Evolutionary conservation across 2,888 invertebrate species (phyloP), one percentile per base, ranked within the genome.

Genomic region (Phyto melanocephala): DNA sequence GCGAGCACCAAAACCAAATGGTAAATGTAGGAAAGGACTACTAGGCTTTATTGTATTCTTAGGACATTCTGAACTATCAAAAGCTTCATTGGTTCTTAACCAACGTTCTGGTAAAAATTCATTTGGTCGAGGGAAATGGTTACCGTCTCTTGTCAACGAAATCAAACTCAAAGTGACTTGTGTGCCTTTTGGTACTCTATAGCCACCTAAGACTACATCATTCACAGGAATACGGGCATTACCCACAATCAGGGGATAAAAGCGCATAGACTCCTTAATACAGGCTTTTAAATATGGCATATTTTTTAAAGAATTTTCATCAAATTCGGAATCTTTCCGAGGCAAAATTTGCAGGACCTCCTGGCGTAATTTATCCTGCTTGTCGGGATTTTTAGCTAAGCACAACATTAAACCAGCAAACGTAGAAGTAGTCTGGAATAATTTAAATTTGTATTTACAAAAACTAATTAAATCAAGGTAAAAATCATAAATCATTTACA

Each of bases 31-130:
- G 65, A 91, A 91, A 0, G 89, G 89, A 80, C 87, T 86, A 1
- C 81, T 86, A 0, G 76, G 10, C 52, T 86, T 88, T 87, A 95
- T 94, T 72, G 95, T 90, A 86, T 95, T n/a, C n/a, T n/a, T 94
- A 70, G 95, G 93, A 86, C 95, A 92, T 47, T 72, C 56, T 0
- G 35, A 42, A 1, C 79, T 94, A 92, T 86, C 40, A 2, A 3
- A 3, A 7, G 22, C 40, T 94, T 94, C 22, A n/a, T 58, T 47
- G 28, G 22, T 58, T 0, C 88, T 85, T 15, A 92, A 74, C 96
- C 96, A 97, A 40, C 97, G 92, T 87, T 96, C 96, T 0, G 96
- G 96, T 28, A 94, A 88, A 87, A 93, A 96, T 83, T 94, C 92
- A 0, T 92, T 87, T 0, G 95, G 91, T 4, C 92, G 91, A 0